Conservation (phyloP, 1,140 invertebrate species). For the Tenebrio molitor region DNA sequence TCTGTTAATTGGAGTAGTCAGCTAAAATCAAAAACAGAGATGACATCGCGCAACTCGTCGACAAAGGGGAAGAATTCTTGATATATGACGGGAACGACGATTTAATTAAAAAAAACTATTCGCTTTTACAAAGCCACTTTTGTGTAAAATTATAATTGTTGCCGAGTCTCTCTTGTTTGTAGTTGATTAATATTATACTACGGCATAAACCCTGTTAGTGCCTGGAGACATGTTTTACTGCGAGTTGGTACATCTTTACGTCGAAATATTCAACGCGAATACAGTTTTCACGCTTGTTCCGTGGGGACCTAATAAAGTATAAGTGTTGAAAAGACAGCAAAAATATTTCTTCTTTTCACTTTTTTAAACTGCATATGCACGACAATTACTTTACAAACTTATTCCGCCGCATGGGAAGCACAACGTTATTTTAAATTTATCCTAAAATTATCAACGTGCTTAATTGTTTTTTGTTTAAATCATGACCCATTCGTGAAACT, state of each 20-base stretch:
- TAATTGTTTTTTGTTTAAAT: too few species aligned
- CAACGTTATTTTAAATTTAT: too few species aligned
- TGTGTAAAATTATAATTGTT: constrained; percentile 23
- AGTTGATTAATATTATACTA: constrained; percentile 31
- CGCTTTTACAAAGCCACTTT: constrained; percentile 10
- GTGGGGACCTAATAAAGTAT: constrained; percentile 16
- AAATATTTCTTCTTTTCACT: constrained; percentile 13
- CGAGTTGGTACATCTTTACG: constrained; percentile 26
- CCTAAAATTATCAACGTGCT: too few species aligned
- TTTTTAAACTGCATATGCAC: too few species aligned
- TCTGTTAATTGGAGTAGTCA: constrained; percentile 31
- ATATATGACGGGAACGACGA: neutral
- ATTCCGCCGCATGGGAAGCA: too few species aligned
- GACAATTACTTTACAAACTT: too few species aligned
- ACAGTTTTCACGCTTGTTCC: constrained; percentile 18
- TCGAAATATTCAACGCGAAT: constrained; percentile 21
- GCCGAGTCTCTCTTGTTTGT: constrained; percentile 26
- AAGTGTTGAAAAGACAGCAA: constrained; percentile 3
- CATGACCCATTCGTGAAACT: too few species aligned
- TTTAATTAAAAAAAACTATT: constrained; percentile 7
- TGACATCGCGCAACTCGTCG: neutral
- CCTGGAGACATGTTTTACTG: constrained; percentile 30
- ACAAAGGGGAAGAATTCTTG: constrained; percentile 5
- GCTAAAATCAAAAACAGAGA: constrained; percentile 22
- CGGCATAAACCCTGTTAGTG: constrained; percentile 23